Percentiles rank a stretch among this genome's conserved stretches.
Conservation (phyloP, 2,888 invertebrate genomes). For the Acleris sparsana region DNA sequence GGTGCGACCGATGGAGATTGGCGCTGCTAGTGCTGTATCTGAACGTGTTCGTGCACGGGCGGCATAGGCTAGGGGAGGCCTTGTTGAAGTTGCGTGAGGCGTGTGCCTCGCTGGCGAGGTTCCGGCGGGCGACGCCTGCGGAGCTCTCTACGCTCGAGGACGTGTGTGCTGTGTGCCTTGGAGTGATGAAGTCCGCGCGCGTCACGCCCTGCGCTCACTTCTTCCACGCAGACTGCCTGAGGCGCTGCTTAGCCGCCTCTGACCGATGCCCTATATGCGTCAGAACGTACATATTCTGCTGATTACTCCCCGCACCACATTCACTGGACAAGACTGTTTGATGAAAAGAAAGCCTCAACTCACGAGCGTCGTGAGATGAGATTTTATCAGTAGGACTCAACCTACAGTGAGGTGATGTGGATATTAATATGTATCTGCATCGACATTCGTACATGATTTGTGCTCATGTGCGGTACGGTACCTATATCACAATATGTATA, state of each 20-base stretch:
- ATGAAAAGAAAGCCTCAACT: constrained; percentile 16
- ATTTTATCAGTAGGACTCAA: background rate
- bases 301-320: constrained; percentile 45
- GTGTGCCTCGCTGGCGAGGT: constrained; percentile 84
- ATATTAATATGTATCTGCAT: constrained; percentile 12
- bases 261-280: constrained; percentile 91
- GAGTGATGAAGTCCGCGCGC: constrained; percentile 87
- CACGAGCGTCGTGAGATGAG: constrained; percentile 13
- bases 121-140: constrained; percentile 85
- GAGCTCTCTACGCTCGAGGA: constrained; percentile 89
- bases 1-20: constrained; percentile 83
- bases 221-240: constrained; percentile 90
- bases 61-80: constrained; percentile 84
- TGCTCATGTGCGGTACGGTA: constrained; percentile 18
- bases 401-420: constrained; percentile 7
- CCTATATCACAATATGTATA: background rate
- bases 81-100: constrained; percentile 83
- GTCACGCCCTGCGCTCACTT: constrained; percentile 91
- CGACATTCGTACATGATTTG: constrained; percentile 28
- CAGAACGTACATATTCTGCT: constrained; percentile 84
- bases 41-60: constrained; percentile 86
- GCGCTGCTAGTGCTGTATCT: constrained; percentile 84
- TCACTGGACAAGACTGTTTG: constrained; percentile 62
- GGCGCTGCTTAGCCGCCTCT: constrained; percentile 88
- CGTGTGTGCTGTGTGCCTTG: constrained; percentile 91